Base-by-base conservation (phyloP, 2,113 vertebrate genomes). In the Anoplopoma fimbria region DNA sequence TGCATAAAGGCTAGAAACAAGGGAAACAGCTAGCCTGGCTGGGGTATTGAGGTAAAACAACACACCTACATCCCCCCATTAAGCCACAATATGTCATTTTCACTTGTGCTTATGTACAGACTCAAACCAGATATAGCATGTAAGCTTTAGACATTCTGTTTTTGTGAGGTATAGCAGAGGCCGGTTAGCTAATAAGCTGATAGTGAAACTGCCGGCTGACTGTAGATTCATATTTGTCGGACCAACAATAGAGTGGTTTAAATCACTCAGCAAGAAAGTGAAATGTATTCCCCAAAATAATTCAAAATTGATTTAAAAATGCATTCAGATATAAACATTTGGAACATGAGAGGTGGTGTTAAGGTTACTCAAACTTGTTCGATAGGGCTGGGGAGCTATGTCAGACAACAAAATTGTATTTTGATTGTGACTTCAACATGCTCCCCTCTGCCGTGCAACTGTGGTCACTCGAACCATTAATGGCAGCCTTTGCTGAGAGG, bases 401-500 rank as follows among this genome's bases (percentile, higher is more conserved):
- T n/a, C n/a, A n/a, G n/a, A n/a, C n/a, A n/a, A n/a, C n/a, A n/a
- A n/a, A n/a, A n/a, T n/a, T n/a, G n/a, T n/a, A n/a, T n/a, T n/a
- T n/a, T n/a, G n/a, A n/a, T n/a, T n/a, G n/a, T n/a, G n/a, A n/a
- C n/a, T n/a, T n/a, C n/a, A n/a, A n/a, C n/a, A n/a, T n/a, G n/a
- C n/a, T n/a, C n/a, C n/a, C n/a, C n/a, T n/a, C n/a, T n/a, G n/a
- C n/a, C n/a, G n/a, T n/a, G n/a, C 91, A 64, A 95, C 93, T 0
- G 88, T 94, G 78, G 77, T 90, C 36, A 93, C 86, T 79, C 93
- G 93, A 85, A 69, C 93, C 38, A 92, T 93, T 68, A 95, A 95
- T 7, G 92, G 93, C 83, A 71, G 87, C 60, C 0, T 94, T 93
- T 29, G 75, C 92, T 71, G 29, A 58, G 90, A 93, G 65, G 91